Base-by-base conservation (phyloP, 2,797 vertebrate genomes). In the Fringilla coelebs region DNA sequence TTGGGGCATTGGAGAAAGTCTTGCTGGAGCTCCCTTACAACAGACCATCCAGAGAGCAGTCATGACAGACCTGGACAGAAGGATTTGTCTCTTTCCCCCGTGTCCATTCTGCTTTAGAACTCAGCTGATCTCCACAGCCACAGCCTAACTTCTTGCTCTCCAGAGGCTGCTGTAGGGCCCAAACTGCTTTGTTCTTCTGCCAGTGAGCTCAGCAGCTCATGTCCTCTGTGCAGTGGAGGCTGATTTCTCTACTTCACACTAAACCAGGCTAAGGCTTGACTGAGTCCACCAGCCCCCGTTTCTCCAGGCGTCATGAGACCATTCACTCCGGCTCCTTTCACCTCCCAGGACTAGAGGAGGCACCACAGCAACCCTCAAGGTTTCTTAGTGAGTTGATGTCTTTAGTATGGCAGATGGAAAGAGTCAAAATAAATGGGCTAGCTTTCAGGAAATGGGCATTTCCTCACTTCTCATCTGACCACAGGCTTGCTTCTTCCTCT, bases 381-480 rank as follows among this genome's bases (percentile, higher is more conserved):
- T 52, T 95, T 77, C 79, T 76, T 26, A 77, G 52, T 52, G 63
- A 61, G 43, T 45, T 65, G 65, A 57, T 88, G 48, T 51, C 48
- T 76, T 90, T 66, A 52, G 40, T 49, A 34, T 73, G 72, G 84
- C 70, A 73, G 70, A 82, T 82, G 18, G 36, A 79, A 94, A 63
- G 36, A 90, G 36, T 55, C 21, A 52, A 93, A 93, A 89, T 55
- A 81, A 90, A 60, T 7, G 18, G 77, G 29, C 71, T 82, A 55
- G 48, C 71, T 89, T 85, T 92, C 75, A 62, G 46, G 40, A 82
- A 72, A 66, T 4, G 36, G 58, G 55, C 43, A 85, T 95, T 92
- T 93, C 67, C 31, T 90, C 60, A 32, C 66, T 86, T 93, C 48
- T 93, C 45, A 77, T 90, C 74, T 90, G 78, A 84, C 89, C 5